Evolutionary conservation across 2,888 invertebrate genomes (phyloP).

Genomic region (Xiphydria camelus): DNA sequence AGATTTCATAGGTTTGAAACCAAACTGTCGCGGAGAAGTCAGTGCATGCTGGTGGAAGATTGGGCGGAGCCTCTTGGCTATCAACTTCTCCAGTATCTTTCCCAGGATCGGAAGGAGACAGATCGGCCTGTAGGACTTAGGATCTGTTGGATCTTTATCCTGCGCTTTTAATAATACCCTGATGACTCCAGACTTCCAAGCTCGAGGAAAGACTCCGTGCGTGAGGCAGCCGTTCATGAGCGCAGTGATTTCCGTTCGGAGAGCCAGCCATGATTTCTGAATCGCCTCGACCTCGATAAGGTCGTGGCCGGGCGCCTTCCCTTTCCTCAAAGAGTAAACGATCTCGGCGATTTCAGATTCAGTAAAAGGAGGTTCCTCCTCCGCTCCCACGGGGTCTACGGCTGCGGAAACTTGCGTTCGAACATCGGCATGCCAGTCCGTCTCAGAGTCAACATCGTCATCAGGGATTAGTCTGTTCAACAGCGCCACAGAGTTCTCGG

Average conservation of each 20-base stretch:
- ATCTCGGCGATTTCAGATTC: no score
- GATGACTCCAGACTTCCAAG: neutral
- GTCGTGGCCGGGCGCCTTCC: conserved; percentile 1
- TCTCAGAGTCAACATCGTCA: no score
- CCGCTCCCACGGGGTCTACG: no score
- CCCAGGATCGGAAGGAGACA: conserved; percentile 18
- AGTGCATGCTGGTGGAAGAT: neutral
- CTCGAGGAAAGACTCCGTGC: neutral
- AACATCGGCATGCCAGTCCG: no score
- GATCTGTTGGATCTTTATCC: conserved; percentile 9
- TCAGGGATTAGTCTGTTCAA: conserved; percentile 13
- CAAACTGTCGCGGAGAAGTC: conserved; percentile 4
- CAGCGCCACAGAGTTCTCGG: conserved; percentile 7
- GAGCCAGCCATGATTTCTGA: neutral
- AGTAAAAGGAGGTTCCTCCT: no score
- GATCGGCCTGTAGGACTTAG: conserved; percentile 17
- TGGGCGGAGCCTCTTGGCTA: neutral
- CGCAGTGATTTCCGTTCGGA: neutral
- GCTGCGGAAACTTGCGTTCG: no score
- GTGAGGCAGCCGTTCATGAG: neutral
- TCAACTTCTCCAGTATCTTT: conserved; percentile 15
- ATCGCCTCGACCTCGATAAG: neutral
- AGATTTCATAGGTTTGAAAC: neutral
- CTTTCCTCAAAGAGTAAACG: neutral
- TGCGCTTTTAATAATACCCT: neutral